phyloP scores from a whole-genome alignment of 1,140 invertebrate species.

The Tyrophagus putrescentiae region DNA sequence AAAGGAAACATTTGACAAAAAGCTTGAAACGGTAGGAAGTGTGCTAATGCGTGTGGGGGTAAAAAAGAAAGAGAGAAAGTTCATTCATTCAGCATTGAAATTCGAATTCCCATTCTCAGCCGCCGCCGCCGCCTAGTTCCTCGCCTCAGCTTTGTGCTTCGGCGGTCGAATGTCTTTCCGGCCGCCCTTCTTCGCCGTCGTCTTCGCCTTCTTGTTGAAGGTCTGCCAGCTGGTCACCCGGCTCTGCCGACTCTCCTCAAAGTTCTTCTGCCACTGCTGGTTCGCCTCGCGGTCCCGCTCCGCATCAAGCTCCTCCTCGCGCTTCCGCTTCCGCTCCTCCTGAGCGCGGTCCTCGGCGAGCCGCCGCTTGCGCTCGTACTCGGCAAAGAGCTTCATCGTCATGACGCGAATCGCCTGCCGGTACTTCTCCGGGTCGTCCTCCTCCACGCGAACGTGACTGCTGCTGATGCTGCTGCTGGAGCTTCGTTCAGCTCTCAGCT shows the following conservation, averaged over 20 bases:
- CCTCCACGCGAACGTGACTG: slow-evolving; percentile 56
- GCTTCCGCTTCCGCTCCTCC: slow-evolving; percentile 80
- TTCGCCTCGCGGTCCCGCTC: slow-evolving; percentile 74
- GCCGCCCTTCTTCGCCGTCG: too few relatives aligned
- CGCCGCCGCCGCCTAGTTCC: slow-evolving; percentile 46
- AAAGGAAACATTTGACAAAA: too few relatives aligned
- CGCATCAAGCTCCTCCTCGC: slow-evolving; percentile 79
- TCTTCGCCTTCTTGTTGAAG: slow-evolving; percentile 57
- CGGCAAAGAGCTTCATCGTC: slow-evolving; percentile 96
- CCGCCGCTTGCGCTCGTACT: slow-evolving; percentile 69
- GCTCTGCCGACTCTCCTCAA: slow-evolving; percentile 86
- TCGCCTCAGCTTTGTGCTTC: slow-evolving; percentile 85
- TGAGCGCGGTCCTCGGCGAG: slow-evolving; percentile 71
- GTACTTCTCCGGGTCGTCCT: slow-evolving; percentile 83
- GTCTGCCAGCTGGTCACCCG: slow-evolving; percentile 89
- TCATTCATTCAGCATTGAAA: not conserved
- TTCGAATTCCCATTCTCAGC: too few relatives aligned
- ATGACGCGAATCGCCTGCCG: slow-evolving; percentile 89
- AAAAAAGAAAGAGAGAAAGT: not conserved
- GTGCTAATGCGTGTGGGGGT: too few relatives aligned
- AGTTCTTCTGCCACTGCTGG: slow-evolving; percentile 94
- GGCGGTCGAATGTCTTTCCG: slow-evolving; percentile 71
- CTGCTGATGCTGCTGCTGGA: slow-evolving; percentile 36
- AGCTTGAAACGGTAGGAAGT: too few relatives aligned
- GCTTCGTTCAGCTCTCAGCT: slow-evolving; percentile 73